Percentiles rank a stretch among this genome's conserved stretches.
Evolutionary conservation across 2,113 vertebrate genomes (phyloP).

Genomic region (Condylura cristata): DNA sequence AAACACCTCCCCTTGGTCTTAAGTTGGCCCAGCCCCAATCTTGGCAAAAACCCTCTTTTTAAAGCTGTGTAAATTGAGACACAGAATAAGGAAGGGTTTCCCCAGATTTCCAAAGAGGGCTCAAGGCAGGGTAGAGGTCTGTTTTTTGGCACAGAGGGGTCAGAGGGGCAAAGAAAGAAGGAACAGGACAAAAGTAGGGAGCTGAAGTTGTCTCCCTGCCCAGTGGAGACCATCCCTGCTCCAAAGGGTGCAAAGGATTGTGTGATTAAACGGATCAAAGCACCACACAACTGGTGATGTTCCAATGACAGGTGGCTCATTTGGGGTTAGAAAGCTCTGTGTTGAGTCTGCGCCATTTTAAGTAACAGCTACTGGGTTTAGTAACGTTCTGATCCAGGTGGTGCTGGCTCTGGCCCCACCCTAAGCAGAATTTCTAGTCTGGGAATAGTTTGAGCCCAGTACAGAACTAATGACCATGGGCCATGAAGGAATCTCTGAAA

Average conservation of each 20-base stretch:
- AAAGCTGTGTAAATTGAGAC: not conserved
- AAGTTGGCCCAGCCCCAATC: not conserved
- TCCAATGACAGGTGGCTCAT: rapidly evolving
- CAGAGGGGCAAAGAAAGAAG: not conserved
- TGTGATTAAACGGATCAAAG: not conserved
- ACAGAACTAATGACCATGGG: rapidly evolving
- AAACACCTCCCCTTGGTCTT: not conserved
- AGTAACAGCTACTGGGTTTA: not conserved
- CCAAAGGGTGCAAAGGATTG: not conserved
- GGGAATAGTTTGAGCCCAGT: not conserved
- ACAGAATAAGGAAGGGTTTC: not conserved
- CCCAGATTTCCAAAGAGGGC: not conserved
- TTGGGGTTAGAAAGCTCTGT: not conserved
- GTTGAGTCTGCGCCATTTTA: not conserved
- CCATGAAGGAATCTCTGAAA: not conserved
- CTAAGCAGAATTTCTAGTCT: not conserved
- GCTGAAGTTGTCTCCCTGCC: not conserved
- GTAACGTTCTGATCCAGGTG: not conserved
- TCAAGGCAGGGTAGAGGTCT: not conserved
- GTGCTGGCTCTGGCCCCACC: not conserved
- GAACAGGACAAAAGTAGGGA: not conserved
- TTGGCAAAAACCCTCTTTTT: not conserved
- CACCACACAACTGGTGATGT: rapidly evolving
- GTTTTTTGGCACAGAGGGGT: not conserved
- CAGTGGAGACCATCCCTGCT: not conserved